phyloP scores from a whole-genome alignment of 2,888 invertebrate species.

The Blera fallax region DNA sequence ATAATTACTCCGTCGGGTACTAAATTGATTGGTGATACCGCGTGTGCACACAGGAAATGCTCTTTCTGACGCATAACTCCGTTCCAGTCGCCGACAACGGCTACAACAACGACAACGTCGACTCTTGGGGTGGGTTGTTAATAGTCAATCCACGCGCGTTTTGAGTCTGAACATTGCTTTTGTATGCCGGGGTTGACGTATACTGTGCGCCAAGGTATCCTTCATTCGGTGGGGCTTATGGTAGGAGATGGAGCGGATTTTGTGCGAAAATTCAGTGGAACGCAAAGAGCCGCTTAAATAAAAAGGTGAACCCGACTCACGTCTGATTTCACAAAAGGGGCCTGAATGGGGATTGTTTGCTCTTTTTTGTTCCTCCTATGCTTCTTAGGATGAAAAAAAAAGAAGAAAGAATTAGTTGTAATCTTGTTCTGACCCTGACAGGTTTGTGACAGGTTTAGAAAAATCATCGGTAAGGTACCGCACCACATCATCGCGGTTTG shows the following conservation, averaged over 20 bases:
- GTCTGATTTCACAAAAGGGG: background rate
- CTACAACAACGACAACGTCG: background rate
- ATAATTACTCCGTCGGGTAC: slow-evolving; percentile 41
- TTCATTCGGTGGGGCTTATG: background rate
- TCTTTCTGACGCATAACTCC: slow-evolving; percentile 60
- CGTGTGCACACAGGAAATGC: slow-evolving; percentile 64
- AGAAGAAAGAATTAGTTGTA: slow-evolving; percentile 61
- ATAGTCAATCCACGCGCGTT: slow-evolving; percentile 62
- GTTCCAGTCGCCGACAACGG: slow-evolving; percentile 24
- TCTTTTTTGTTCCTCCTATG: background rate
- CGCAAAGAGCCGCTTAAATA: background rate
- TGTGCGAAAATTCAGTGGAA: slow-evolving; percentile 3
- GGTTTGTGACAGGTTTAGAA: slow-evolving; percentile 67
- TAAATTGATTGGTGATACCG: slow-evolving; percentile 57
- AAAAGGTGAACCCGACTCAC: background rate
- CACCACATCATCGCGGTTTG: background rate
- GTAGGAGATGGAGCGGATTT: background rate
- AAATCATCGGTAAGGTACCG: slow-evolving; percentile 57
- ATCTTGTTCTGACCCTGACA: slow-evolving; percentile 70
- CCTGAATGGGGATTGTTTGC: slow-evolving; percentile 5
- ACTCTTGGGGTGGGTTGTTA: slow-evolving; percentile 50
- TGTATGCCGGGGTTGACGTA: slow-evolving; percentile 49
- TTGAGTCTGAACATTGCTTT: slow-evolving; percentile 43
- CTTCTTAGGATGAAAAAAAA: background rate
- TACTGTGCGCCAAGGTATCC: slow-evolving; percentile 47